Evolutionary conservation across 1,140 invertebrate species (phyloP).

Genomic region (Hypothenemus hampei): DNA sequence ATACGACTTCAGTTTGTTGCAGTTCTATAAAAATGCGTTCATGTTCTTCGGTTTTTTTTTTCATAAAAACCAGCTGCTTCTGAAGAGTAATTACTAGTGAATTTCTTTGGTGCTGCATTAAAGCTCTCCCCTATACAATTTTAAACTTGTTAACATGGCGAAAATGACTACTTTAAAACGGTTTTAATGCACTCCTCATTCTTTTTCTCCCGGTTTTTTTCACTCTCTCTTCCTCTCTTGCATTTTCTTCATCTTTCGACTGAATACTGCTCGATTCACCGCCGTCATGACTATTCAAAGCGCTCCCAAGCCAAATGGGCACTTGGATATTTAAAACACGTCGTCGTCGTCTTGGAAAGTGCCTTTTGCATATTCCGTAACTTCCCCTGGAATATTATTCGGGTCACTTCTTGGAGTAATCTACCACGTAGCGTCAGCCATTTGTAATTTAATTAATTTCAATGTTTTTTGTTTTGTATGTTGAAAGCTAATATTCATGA

Average conservation of each 20-base stretch:
- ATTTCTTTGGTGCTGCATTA: no score
- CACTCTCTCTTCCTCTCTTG: background rate
- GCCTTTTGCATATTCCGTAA: conserved; percentile 20
- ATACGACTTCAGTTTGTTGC: no score
- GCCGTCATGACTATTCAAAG: conserved; percentile 10
- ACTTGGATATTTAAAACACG: conserved; percentile 21
- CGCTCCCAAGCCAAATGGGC: conserved; percentile 11
- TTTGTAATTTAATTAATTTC: no score
- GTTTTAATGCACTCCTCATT: conserved; percentile 8
- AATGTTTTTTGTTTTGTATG: background rate
- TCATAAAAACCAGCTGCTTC: no score
- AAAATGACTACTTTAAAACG: conserved; percentile 7
- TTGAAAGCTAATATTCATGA: no score
- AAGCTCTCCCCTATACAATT: no score
- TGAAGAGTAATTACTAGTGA: no score
- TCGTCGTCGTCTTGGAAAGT: background rate
- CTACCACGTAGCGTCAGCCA: no score
- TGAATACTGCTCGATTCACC: conserved; percentile 11
- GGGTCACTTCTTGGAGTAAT: no score
- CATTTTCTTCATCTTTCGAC: background rate
- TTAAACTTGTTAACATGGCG: conserved; percentile 1
- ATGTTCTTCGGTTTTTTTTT: no score
- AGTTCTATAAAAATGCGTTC: no score
- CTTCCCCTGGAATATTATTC: no score
- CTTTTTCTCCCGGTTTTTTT: background rate